A percentile compares a stretch with the other conserved stretches of the same genome.
These are phyloP conservation scores for Troilus luridus DNA, from an alignment of 2,888 invertebrate species.

Conservation along the genomic window DNA sequence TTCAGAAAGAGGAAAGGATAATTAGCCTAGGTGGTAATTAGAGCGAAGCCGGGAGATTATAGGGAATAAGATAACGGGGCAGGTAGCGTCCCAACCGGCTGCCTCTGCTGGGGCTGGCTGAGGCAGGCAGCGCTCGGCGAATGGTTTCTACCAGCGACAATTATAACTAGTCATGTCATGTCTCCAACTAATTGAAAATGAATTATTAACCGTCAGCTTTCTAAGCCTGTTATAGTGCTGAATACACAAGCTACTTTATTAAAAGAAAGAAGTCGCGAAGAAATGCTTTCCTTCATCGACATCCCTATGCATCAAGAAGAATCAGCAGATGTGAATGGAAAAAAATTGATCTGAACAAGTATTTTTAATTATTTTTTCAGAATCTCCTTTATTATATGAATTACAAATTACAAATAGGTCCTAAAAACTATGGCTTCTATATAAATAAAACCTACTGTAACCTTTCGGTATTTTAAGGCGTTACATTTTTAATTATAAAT, in stretches of 20 bases:
- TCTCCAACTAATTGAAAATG: background rate
- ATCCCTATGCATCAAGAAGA: background rate
- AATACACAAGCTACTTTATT: background rate
- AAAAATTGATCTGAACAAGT: background rate
- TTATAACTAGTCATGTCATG: background rate
- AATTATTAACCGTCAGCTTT: background rate
- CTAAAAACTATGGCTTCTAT: no score
- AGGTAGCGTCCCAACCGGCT: background rate
- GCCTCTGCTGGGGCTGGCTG: background rate
- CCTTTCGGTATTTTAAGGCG: no score
- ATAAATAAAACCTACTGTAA: no score
- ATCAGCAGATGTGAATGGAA: background rate
- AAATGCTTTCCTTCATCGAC: background rate
- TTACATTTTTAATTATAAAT: background rate
- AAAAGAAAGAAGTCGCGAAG: background rate
- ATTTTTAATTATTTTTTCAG: background rate
- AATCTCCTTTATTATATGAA: no score
- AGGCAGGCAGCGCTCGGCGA: background rate
- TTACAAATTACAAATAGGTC: no score
- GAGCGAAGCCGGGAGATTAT: background rate
- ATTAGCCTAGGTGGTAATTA: background rate
- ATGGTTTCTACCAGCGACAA: background rate
- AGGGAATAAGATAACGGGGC: constrained; percentile 28
- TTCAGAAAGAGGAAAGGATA: background rate
- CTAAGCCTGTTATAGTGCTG: background rate